Percentiles rank a stretch among this genome's conserved stretches.
Evolutionary conservation across 2,888 invertebrate genomes (phyloP).

Genomic region (Leptopilina drosophilae): DNA sequence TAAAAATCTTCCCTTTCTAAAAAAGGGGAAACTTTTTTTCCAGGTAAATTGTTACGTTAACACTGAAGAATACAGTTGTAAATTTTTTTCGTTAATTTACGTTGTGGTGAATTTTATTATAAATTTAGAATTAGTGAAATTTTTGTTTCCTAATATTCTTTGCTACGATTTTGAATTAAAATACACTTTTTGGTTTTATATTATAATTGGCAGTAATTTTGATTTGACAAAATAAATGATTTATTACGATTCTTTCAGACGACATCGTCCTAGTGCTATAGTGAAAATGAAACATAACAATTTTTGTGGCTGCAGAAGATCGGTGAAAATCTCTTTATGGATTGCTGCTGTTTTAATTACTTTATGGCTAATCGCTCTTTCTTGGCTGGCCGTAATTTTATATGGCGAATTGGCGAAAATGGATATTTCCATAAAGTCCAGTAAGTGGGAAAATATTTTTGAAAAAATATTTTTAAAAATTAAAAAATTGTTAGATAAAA

Average conservation of each 20-base stretch:
- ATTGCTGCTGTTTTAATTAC: constrained; percentile 68
- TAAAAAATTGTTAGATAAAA: neutral
- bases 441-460: constrained; percentile 62
- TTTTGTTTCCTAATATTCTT: too few relatives aligned
- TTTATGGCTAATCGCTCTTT: constrained; percentile 74
- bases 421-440: constrained; percentile 73
- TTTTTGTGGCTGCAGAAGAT: constrained; percentile 64
- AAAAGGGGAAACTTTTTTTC: too few relatives aligned
- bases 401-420: constrained; percentile 74
- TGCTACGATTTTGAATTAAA: too few relatives aligned
- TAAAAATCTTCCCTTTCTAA: too few relatives aligned
- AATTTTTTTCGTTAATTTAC: too few relatives aligned
- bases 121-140: too few relatives aligned
- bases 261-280: constrained; percentile 59
- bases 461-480: neutral
- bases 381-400: constrained; percentile 74
- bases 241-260: constrained; percentile 57
- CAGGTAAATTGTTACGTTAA: too few relatives aligned
- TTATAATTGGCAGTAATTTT: too few relatives aligned
- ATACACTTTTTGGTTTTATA: too few relatives aligned
- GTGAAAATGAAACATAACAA: constrained; percentile 59
- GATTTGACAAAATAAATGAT: too few relatives aligned
- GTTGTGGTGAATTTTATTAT: too few relatives aligned
- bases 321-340: constrained; percentile 68
- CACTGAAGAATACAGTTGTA: too few relatives aligned